Conservation (phyloP, 2,888 invertebrate species). For the Ormyrus pomaceus region DNA sequence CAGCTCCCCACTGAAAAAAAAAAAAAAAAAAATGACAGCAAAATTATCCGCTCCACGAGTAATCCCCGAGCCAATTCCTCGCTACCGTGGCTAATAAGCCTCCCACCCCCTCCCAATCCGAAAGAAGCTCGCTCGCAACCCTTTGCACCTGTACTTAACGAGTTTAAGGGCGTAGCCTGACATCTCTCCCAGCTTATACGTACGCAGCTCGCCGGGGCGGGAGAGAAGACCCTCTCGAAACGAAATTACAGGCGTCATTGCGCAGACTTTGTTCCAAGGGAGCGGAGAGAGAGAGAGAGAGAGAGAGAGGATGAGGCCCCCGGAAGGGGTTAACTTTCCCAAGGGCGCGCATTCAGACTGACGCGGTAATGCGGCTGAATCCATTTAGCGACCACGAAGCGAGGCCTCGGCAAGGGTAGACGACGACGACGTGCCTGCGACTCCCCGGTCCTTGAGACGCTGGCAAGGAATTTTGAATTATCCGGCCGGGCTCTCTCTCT, state of each 20-base stretch:
- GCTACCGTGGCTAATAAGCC: too few species aligned
- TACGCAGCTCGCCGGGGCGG: not conserved
- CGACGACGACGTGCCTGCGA: slow-evolving; percentile 36
- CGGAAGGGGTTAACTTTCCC: slow-evolving; percentile 62
- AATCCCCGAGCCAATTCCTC: too few species aligned
- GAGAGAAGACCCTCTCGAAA: slow-evolving; percentile 31
- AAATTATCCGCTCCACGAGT: too few species aligned
- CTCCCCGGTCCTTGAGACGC: slow-evolving; percentile 2
- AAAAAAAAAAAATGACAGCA: not conserved
- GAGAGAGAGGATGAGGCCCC: not conserved
- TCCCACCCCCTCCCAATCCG: not conserved
- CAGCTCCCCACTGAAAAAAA: not conserved
- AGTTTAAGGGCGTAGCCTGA: not conserved
- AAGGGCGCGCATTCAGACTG: slow-evolving; percentile 67
- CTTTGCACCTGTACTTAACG: slow-evolving; percentile 31
- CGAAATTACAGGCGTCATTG: slow-evolving; percentile 54
- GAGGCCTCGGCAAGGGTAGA: slow-evolving; percentile 33
- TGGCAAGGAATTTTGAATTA: slow-evolving; percentile 40
- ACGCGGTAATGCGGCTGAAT: slow-evolving; percentile 70
- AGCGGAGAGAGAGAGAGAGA: not conserved
- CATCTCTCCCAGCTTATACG: not conserved
- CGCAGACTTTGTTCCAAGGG: slow-evolving; percentile 35
- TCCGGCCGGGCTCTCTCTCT: not conserved
- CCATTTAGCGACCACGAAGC: slow-evolving; percentile 71
- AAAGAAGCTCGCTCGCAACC: not conserved